phyloP scores from a whole-genome alignment of 2,888 invertebrate species.

The Melanophora roralis region DNA sequence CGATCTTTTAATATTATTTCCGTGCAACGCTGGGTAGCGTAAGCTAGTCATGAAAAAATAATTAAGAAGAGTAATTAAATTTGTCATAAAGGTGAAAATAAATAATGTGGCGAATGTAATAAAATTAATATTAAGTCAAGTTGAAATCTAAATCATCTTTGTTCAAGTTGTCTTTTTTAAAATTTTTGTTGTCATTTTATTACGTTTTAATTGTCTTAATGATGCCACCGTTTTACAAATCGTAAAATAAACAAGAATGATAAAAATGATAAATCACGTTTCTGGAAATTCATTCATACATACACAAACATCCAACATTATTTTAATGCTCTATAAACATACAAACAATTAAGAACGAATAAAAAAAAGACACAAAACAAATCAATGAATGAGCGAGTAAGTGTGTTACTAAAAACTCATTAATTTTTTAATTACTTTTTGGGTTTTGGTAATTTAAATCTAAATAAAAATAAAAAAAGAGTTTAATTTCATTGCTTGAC shows the following conservation, averaged over 20 bases:
- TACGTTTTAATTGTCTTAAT: conserved; percentile 71
- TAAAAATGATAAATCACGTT: conserved; percentile 55
- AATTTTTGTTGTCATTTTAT: conserved; percentile 64
- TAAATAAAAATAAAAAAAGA: conserved; percentile 3
- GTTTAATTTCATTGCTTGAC: conserved; percentile 8
- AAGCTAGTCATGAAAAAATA: no score
- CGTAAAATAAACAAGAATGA: conserved; percentile 54
- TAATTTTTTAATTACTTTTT: conserved; percentile 37
- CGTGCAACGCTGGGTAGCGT: no score
- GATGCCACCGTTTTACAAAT: conserved; percentile 69
- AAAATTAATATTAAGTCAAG: conserved; percentile 66
- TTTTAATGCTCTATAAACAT: no score
- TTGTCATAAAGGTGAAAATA: conserved; percentile 43
- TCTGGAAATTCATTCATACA: conserved; percentile 2
- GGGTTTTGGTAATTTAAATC: conserved; percentile 25
- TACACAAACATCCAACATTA: background rate
- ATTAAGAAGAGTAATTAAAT: conserved; percentile 19
- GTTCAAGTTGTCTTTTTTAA: background rate
- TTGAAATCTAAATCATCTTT: conserved; percentile 25
- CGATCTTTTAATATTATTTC: no score
- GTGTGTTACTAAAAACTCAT: conserved; percentile 19
- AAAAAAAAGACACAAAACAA: background rate
- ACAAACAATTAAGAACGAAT: background rate
- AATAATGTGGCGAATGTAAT: conserved; percentile 67
- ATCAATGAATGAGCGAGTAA: conserved; percentile 8